Conservation (phyloP, 2,113 vertebrate genomes). For the Colinus virginianus region DNA sequence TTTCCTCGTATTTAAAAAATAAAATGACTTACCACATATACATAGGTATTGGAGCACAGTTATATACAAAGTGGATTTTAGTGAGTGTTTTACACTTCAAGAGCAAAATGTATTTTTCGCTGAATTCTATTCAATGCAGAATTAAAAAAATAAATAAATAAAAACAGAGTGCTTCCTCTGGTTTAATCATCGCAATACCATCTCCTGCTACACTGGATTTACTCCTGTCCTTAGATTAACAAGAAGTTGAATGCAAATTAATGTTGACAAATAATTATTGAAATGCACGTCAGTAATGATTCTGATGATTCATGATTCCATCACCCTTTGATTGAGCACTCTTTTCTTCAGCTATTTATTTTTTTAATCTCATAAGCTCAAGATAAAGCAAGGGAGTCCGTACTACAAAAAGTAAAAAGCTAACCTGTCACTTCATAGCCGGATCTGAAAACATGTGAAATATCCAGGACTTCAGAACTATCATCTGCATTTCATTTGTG, state of each 20-base stretch:
- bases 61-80: background rate
- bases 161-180: background rate
- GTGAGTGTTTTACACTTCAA: background rate
- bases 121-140: background rate
- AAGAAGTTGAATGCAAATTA: background rate
- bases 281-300: background rate
- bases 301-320: rapidly evolving
- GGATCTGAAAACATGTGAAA: background rate
- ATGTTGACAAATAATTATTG: background rate
- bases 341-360: background rate
- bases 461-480: background rate
- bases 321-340: background rate
- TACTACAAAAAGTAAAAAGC: background rate
- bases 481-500: background rate
- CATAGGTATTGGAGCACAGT: background rate
- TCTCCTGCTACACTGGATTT: background rate
- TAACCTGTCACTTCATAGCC: background rate
- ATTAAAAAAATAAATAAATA: too few relatives aligned
- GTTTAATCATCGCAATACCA: background rate
- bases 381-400: background rate
- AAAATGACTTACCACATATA: background rate
- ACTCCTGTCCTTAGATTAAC: background rate
- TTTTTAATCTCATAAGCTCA: background rate
- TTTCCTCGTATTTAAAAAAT: background rate
- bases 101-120: background rate